phyloP scores from a whole-genome alignment of 2,888 invertebrate genomes.

The Sipha maydis region DNA sequence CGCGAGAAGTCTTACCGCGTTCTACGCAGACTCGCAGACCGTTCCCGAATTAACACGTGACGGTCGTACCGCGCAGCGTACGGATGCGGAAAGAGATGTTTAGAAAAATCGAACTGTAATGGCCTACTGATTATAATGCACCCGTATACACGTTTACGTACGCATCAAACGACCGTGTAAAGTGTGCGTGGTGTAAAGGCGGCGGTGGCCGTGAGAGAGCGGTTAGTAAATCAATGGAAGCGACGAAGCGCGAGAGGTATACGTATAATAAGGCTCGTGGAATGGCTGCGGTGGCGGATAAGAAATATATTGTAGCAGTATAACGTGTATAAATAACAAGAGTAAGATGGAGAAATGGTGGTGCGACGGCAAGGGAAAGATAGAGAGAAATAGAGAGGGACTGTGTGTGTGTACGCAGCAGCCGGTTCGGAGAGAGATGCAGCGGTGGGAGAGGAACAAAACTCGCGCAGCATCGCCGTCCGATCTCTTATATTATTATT shows the following conservation, averaged over 20 bases:
- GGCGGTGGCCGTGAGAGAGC: constrained; percentile 40
- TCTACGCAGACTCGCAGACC: background rate
- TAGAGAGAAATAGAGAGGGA: background rate
- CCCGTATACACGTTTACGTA: background rate
- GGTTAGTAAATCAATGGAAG: constrained; percentile 48
- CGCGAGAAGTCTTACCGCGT: too few relatives aligned
- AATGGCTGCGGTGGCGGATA: constrained; percentile 32
- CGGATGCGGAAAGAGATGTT: background rate
- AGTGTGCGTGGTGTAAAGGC: background rate
- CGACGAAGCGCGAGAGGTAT: constrained; percentile 36
- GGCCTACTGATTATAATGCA: background rate
- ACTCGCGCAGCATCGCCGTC: constrained; percentile 40
- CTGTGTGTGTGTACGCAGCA: background rate
- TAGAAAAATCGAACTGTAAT: background rate
- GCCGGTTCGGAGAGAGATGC: background rate
- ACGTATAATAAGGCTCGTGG: constrained; percentile 32
- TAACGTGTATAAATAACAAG: constrained; percentile 7
- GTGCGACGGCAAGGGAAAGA: background rate
- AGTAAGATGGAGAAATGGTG: constrained; percentile 7
- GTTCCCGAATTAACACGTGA: background rate
- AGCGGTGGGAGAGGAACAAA: constrained; percentile 36
- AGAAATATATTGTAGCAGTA: background rate
- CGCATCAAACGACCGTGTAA: background rate
- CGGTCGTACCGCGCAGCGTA: background rate
- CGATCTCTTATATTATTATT: constrained; percentile 61